These are phyloP conservation scores for Bostrychus sinensis DNA, from an alignment of 2,113 vertebrate species.

Conservation along the genomic window DNA sequence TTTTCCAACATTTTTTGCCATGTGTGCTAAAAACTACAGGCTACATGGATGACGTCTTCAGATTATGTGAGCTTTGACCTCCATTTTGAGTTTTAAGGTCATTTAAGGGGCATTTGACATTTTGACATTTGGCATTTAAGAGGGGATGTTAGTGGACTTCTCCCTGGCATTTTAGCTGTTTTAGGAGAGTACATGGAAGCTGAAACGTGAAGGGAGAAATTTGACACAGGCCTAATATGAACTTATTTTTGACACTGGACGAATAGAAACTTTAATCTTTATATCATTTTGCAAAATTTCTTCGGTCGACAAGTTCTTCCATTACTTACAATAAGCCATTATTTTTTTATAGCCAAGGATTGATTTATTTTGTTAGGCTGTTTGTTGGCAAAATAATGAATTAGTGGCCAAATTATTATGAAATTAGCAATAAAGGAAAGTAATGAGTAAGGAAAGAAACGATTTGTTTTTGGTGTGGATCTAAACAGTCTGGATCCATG, in stretches of 20 bases:
- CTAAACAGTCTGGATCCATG: no score
- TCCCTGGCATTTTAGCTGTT: constrained; percentile 46
- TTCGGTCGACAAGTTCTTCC: no score
- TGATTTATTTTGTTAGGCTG: no score
- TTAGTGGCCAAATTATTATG: no score
- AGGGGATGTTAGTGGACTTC: constrained; percentile 26
- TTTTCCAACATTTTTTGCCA: constrained; percentile 19
- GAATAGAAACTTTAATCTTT: neutral
- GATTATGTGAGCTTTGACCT: constrained; percentile 56
- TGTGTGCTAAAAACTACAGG: constrained; percentile 49
- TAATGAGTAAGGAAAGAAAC: no score
- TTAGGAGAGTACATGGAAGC: constrained; percentile 20
- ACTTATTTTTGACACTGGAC: constrained; percentile 29
- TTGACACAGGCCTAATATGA: constrained; percentile 43
- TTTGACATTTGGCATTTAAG: constrained; percentile 64
- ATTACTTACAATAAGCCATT: no score
- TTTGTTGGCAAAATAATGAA: no score
- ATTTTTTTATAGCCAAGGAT: no score
- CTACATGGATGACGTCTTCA: constrained; percentile 23
- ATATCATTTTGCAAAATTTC: no score
- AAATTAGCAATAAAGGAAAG: no score
- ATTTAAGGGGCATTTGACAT: constrained; percentile 54
- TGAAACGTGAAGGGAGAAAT: constrained; percentile 35
- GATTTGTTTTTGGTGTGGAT: no score
- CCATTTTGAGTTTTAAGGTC: constrained; percentile 54